phyloP scores from a whole-genome alignment of 1,140 invertebrate species.

The Prorops nasuta region DNA sequence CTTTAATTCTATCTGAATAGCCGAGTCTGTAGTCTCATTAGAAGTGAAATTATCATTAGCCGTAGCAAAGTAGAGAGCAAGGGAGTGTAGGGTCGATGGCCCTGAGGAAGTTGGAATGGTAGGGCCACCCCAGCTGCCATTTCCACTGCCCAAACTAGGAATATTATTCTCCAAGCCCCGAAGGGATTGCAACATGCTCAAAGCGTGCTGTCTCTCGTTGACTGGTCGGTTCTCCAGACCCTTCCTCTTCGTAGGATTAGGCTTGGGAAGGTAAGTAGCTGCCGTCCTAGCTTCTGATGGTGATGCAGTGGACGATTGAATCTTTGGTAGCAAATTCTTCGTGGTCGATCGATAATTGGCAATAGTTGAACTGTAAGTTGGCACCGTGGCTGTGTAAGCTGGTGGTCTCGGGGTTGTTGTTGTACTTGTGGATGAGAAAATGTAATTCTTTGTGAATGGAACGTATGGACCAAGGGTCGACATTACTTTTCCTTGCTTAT shows the following conservation, averaged over 20 bases:
- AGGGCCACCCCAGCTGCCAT: neutral
- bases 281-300: slow-evolving; percentile 14
- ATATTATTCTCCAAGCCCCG: slow-evolving; percentile 41
- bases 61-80: slow-evolving; percentile 75
- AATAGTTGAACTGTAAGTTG: slow-evolving; percentile 24
- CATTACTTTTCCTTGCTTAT: slow-evolving; percentile 41
- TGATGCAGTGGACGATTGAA: slow-evolving; percentile 20
- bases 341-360: slow-evolving; percentile 23
- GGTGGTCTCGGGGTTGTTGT: slow-evolving; percentile 29
- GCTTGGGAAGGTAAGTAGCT: slow-evolving; percentile 45
- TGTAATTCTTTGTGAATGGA: slow-evolving; percentile 51
- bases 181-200: slow-evolving; percentile 49
- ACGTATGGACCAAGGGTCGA: slow-evolving; percentile 47
- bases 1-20: neutral
- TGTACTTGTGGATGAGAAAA: slow-evolving; percentile 34
- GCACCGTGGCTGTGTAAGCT: slow-evolving; percentile 36
- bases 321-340: slow-evolving; percentile 30
- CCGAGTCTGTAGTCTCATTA: slow-evolving; percentile 41
- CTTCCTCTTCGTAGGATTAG: slow-evolving; percentile 15
- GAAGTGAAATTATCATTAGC: slow-evolving; percentile 64
- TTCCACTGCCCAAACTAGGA: slow-evolving; percentile 25
- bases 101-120: slow-evolving; percentile 55
- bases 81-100: slow-evolving; percentile 71
- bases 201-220: slow-evolving; percentile 47
- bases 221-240: slow-evolving; percentile 31